Base-by-base conservation (phyloP, 2,113 vertebrate species). In the Bostrychus sinensis region DNA sequence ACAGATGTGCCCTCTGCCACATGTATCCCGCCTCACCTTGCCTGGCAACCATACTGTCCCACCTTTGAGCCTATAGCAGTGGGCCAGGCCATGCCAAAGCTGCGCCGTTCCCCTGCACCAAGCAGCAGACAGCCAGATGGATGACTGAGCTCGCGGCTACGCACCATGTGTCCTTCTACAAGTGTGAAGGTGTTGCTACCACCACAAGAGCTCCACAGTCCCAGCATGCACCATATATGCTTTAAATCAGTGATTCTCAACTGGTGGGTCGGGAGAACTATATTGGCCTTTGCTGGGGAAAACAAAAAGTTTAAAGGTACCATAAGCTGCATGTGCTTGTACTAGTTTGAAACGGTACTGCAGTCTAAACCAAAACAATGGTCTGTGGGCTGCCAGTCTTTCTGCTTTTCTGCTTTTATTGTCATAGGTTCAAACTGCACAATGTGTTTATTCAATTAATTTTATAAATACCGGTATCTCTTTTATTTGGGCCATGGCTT, bases 101-200 rank as follows among this genome's bases (percentile, higher is more conserved):
- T 54, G 58, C 17, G 23, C 62, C 41, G 4, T 26, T 17, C 17
- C 10, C n/a, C 25, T 59, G 70, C 37, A 54, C 61, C 41, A 45
- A 60, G 16, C 71, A 50, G 39, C 26, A 75, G 80, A 66, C 77
- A 75, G 56, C 55, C 78, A 78, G 84, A 89, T 83, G 68, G 76
- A 89, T 87, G 22, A 63, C 73, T 53, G 61, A 48, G 59, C 83
- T 80, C 1, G 62, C 42, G 38, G 82, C 80, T 36, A 32, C 36
- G 20, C 70, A 59, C 73, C 59, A 75, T 45, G 69, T 80, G 84
- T 88, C 83, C 84, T 89, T 65, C 71, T n/a, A 2, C 54, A 75
- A 73, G 77, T 83, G 78, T 83, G 85, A 90, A 83, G 85, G 82
- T 87, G 78, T 75, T 59, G 65, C 61, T 79, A 60, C 77, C 75